These are phyloP conservation scores for Drosophila aff. DNA, from an alignment of 1,140 invertebrate species.

Conservation along the genomic window DNA sequence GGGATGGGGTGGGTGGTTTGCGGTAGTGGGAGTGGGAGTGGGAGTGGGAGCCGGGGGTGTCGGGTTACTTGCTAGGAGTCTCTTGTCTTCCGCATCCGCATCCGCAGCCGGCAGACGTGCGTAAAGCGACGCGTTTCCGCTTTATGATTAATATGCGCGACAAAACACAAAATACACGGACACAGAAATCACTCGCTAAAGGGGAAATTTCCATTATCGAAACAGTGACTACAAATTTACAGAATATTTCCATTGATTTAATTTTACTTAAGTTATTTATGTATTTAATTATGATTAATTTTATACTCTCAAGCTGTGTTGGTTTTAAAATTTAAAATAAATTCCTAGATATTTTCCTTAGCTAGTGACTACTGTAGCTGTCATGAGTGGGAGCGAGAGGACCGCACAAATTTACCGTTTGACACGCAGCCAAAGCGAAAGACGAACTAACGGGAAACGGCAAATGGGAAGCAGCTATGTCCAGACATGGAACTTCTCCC, in stretches of 20 bases:
- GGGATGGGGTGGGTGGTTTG: not conserved
- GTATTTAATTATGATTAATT: not conserved
- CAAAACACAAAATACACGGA: slow-evolving; percentile 73
- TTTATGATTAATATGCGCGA: slow-evolving; percentile 83
- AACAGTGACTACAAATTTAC: not conserved
- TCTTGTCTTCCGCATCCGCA: slow-evolving; percentile 67
- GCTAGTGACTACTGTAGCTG: slow-evolving; percentile 20
- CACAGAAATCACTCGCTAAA: not conserved
- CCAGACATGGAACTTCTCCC: slow-evolving; percentile 42
- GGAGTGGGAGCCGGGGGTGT: slow-evolving; percentile 26
- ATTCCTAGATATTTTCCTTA: not conserved
- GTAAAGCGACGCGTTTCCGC: slow-evolving; percentile 83
- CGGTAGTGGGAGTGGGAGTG: slow-evolving; percentile 15
- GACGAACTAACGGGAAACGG: slow-evolving; percentile 42
- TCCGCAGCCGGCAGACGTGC: slow-evolving; percentile 78
- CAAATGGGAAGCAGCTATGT: slow-evolving; percentile 48
- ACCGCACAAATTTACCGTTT: slow-evolving; percentile 50
- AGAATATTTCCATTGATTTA: not conserved
- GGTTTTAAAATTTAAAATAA: not conserved
- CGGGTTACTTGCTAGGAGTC: slow-evolving; percentile 42
- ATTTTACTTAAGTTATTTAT: not conserved
- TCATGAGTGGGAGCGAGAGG: slow-evolving; percentile 14
- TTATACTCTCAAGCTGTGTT: not conserved
- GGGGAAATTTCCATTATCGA: not conserved
- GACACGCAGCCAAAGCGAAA: slow-evolving; percentile 55